Percentiles rank a stretch among this genome's conserved stretches.
Conservation (phyloP, 2,113 vertebrate genomes). For the Sinosuthora webbiana region DNA sequence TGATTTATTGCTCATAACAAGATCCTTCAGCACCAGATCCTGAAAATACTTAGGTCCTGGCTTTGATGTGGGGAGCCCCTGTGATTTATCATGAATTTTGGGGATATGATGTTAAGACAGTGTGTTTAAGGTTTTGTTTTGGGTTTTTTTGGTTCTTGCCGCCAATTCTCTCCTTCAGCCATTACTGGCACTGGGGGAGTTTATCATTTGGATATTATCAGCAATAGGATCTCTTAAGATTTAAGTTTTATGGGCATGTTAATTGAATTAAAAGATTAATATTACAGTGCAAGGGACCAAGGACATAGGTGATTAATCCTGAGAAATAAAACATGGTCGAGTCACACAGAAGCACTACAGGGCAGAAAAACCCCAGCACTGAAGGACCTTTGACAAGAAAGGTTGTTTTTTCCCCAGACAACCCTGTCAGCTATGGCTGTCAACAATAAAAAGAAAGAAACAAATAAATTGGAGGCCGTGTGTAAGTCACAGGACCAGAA, state of each 20-base stretch:
- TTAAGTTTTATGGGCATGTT: not conserved
- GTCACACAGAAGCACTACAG: not conserved
- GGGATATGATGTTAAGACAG: accelerated
- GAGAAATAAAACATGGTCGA: conserved; percentile 11
- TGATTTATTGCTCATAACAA: not conserved
- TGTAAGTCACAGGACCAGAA: conserved; percentile 83
- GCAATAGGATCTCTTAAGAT: conserved; percentile 4
- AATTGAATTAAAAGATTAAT: conserved; percentile 58
- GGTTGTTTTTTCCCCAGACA: not conserved
- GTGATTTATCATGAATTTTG: not conserved
- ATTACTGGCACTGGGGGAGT: not conserved
- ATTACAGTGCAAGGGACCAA: not conserved
- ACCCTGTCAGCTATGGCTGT: conserved; percentile 43
- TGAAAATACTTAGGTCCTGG: not conserved
- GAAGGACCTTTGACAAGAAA: conserved; percentile 41
- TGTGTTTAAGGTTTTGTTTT: not conserved
- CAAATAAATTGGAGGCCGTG: conserved; percentile 81
- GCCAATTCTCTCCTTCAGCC: not conserved
- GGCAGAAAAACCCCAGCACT: not conserved
- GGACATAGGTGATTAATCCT: conserved; percentile 14
- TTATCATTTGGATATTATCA: not conserved
- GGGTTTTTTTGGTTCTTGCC: not conserved
- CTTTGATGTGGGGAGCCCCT: not conserved
- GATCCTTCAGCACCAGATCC: not conserved
- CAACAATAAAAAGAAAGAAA: conserved; percentile 73